Evolutionary conservation across 2,888 invertebrate genomes (phyloP), one percentile per base, ranked within the genome.

Genomic region (Athrips mouffetella): DNA sequence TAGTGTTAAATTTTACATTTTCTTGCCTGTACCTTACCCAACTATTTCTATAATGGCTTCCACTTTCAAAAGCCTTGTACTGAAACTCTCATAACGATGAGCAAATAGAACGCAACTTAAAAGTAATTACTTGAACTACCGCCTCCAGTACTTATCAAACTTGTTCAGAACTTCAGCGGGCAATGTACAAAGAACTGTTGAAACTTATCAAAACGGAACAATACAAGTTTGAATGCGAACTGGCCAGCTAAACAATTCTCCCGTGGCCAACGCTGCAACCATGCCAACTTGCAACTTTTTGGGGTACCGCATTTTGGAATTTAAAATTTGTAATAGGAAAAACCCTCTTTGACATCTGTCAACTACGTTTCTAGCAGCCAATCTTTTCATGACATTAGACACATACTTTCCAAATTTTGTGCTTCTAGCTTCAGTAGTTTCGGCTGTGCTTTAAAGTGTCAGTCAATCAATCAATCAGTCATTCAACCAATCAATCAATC

Each of bases 201-300:
- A 49, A 62, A 65, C 58, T 54, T 51, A 21, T 39, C 39, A 39
- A 20, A 35, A 35, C 18, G 35, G 41, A 42, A 33, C 40, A 40
- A 40, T 56, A 52, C 57, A 57, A 59, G 67, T 63, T 59, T 62
- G 55, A 63, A 65, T 64, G 63, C 62, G 63, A 62, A 63, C 66
- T 61, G 59, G 73, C 79, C 78, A 79, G 76, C 80, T 77, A 80
- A 80, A 81, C 80, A 83, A 80, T 81, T 74, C 82, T 73, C 80
- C 53, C 70, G 76, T 73, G 81, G 76, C 78, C 76, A 54, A 57
- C 58, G 68, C 76, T 77, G 80, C 77, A 76, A 54, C 66, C 64
- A 62, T 73, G 80, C 80, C 79, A 80, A 80, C 68, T 70, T 63
- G 66, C 71, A 67, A 71, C 73, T 73, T 70, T 66, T 63, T 60